A percentile compares a stretch with the other conserved stretches of the same genome.
phyloP scores from a whole-genome alignment of 2,888 invertebrate genomes.

The Drosophila colorata region DNA sequence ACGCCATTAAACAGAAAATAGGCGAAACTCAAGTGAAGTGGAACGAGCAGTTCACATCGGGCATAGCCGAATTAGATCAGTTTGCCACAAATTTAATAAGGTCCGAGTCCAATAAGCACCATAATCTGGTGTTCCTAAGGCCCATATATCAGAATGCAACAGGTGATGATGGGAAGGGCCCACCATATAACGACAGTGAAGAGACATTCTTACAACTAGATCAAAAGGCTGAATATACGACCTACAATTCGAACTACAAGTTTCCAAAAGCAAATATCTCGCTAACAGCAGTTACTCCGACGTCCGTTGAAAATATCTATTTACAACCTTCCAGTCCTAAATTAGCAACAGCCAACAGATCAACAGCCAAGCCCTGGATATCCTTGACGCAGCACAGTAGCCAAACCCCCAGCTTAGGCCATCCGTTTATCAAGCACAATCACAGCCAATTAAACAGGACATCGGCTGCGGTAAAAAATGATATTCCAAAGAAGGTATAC shows the following conservation, averaged over 20 bases:
- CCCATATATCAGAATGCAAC: not conserved
- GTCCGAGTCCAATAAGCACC: not conserved
- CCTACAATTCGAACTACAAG: conserved; percentile 14
- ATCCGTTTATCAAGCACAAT: conserved; percentile 28
- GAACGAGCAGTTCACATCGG: conserved; percentile 3
- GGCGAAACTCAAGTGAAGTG: not conserved
- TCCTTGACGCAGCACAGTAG: not conserved
- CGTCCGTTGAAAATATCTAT: too few species aligned
- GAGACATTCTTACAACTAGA: conserved; percentile 12
- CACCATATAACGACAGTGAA: not conserved
- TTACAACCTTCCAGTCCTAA: not conserved
- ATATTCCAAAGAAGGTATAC: conserved; percentile 25
- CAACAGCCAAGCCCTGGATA: not conserved
- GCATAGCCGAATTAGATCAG: conserved; percentile 6
- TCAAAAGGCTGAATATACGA: conserved; percentile 43
- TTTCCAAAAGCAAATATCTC: conserved; percentile 4
- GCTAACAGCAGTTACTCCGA: not conserved
- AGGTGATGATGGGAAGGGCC: not conserved
- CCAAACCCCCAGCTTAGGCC: conserved; percentile 7
- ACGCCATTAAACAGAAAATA: not conserved
- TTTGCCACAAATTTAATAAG: conserved; percentile 4
- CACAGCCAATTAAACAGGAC: not conserved
- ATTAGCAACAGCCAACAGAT: not conserved
- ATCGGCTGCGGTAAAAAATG: not conserved
- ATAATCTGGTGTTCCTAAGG: not conserved